A percentile compares a stretch with the other conserved stretches of the same genome.
Evolutionary conservation across 2,888 invertebrate genomes (phyloP).

Genomic region (Sminthurinus aureus): DNA sequence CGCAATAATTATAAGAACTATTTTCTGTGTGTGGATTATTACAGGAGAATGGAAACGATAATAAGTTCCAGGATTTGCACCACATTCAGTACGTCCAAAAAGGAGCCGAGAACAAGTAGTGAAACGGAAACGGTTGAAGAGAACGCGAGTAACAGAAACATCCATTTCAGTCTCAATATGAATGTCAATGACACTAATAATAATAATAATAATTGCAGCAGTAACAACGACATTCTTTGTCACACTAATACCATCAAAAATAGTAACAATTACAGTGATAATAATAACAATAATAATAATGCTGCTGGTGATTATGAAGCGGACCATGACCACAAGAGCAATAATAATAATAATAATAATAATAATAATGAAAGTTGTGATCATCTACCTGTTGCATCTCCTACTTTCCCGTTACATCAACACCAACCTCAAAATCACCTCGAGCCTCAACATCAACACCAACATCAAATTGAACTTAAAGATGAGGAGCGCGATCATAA

Average conservation of each 20-base stretch:
- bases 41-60: constrained; percentile 30
- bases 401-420: too few species aligned
- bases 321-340: not conserved
- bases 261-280: too few species aligned
- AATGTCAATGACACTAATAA: not conserved
- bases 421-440: not conserved
- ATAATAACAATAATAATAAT: too few species aligned
- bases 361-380: not conserved
- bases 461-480: not conserved
- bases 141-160: not conserved
- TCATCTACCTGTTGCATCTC: not conserved
- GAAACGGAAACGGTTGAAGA: not conserved
- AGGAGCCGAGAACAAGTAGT: not conserved
- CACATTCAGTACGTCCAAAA: not conserved
- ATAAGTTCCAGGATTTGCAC: constrained; percentile 17
- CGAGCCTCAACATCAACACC: not conserved
- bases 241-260: too few species aligned
- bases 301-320: not conserved
- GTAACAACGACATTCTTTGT: too few species aligned
- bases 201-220: not conserved
- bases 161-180: too few species aligned
- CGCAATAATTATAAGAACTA: not conserved
- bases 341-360: not conserved
- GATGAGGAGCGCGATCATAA: not conserved
- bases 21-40: not conserved